A percentile compares a stretch with the other conserved stretches of the same genome.
Evolutionary conservation across 1,140 invertebrate genomes (phyloP).

Genomic region (Philotrypesis tridentata): DNA sequence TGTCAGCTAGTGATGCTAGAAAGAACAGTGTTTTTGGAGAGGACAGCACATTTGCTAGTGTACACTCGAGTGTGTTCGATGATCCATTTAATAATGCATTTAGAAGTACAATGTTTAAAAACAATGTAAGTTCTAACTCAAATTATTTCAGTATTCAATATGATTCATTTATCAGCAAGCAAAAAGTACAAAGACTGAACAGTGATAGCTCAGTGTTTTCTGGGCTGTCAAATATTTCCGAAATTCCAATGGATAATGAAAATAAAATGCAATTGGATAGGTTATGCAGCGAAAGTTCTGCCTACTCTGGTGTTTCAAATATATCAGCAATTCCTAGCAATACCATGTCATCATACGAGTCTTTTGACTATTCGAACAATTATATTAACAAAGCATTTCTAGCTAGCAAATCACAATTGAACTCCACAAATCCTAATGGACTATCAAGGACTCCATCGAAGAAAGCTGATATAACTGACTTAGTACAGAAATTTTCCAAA

Average conservation of each 20-base stretch:
- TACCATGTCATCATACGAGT: constrained; percentile 50
- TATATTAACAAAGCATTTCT: constrained; percentile 60
- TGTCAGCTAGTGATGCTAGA: constrained; percentile 54
- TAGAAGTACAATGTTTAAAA: constrained; percentile 16
- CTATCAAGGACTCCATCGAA: background rate
- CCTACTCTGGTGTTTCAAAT: constrained; percentile 39
- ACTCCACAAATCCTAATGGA: constrained; percentile 1
- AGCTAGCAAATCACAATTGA: constrained; percentile 34
- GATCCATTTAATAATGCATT: constrained; percentile 54
- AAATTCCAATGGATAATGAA: constrained; percentile 20
- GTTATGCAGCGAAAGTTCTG: constrained; percentile 44
- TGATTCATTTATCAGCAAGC: constrained; percentile 53
- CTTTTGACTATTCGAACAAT: constrained; percentile 52
- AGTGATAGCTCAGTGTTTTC: constrained; percentile 48
- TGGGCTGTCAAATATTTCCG: constrained; percentile 50
- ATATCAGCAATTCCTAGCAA: constrained; percentile 57
- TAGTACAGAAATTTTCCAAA: constrained; percentile 55
- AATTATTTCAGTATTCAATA: constrained; percentile 48
- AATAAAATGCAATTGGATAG: constrained; percentile 24
- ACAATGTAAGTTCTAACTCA: constrained; percentile 26
- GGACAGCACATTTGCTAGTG: constrained; percentile 30
- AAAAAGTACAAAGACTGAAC: constrained; percentile 44
- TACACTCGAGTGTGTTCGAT: constrained; percentile 32
- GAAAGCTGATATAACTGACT: constrained; percentile 49
- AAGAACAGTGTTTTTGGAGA: constrained; percentile 39